A percentile compares a stretch with the other conserved stretches of the same genome.
Evolutionary conservation across 2,888 invertebrate species (phyloP).

Genomic region (Leptinotarsa juncta): DNA sequence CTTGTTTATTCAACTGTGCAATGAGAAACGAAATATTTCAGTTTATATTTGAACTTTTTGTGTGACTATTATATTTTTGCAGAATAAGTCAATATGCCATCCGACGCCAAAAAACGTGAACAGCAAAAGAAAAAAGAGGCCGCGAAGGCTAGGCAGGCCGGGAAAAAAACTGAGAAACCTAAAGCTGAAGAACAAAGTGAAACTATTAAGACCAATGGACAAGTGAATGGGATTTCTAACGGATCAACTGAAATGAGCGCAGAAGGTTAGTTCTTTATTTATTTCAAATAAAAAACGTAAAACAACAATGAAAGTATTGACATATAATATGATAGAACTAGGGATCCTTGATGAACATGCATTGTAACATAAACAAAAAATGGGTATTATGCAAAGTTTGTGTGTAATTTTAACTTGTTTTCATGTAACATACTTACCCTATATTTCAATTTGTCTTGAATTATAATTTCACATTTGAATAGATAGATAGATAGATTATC

Average conservation of each 20-base stretch:
- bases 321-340: no score
- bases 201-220: conserved; percentile 58
- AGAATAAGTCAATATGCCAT: conserved; percentile 80
- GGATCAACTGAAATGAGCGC: conserved; percentile 73
- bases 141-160: conserved; percentile 76
- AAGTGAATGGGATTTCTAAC: conserved; percentile 46
- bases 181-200: conserved; percentile 61
- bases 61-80: conserved; percentile 15
- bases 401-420: no score
- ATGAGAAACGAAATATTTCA: conserved; percentile 2
- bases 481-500: no score
- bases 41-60: background rate
- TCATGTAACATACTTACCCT: no score
- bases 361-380: no score
- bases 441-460: no score
- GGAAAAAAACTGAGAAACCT: conserved; percentile 63
- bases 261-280: conserved; percentile 71
- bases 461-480: no score
- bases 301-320: no score
- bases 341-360: no score
- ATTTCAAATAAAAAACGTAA: background rate
- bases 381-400: no score
- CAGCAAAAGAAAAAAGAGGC: conserved; percentile 98
- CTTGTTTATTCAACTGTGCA: background rate
- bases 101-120: conserved; percentile 98